Evolutionary conservation across 1,140 invertebrate genomes (phyloP).

Genomic region (Grapholita molesta): DNA sequence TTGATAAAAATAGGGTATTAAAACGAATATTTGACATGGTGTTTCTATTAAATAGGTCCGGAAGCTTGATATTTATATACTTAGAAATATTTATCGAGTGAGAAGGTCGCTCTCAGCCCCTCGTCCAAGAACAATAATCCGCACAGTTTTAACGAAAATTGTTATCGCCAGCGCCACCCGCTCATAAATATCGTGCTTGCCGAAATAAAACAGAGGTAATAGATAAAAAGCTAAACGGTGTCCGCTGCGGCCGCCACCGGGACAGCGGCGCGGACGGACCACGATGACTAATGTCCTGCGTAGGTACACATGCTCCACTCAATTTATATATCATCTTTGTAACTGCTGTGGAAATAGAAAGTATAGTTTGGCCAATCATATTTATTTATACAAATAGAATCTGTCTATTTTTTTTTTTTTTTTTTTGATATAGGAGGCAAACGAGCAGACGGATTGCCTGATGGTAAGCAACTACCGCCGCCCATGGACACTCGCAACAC

Average conservation of each 20-base stretch:
- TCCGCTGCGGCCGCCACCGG: constrained; percentile 33
- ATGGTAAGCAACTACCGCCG: no score
- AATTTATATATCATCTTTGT: neutral
- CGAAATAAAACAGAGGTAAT: constrained; percentile 67
- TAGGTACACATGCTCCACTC: neutral
- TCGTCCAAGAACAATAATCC: constrained; percentile 71
- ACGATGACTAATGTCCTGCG: constrained; percentile 39
- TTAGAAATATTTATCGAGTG: constrained; percentile 44
- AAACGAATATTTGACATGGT: neutral
- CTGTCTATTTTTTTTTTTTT: no score
- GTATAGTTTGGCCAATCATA: no score
- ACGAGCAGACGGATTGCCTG: no score
- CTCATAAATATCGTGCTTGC: constrained; percentile 60
- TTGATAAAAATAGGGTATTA: neutral
- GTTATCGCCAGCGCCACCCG: constrained; percentile 67
- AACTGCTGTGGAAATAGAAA: no score
- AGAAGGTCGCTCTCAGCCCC: constrained; percentile 60
- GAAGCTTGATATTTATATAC: no score
- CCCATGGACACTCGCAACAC: no score
- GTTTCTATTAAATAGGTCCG: no score
- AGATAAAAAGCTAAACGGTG: constrained; percentile 67
- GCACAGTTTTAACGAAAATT: constrained; percentile 64
- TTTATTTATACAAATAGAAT: no score
- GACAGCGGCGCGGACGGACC: constrained; percentile 44
- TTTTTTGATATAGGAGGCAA: no score